Base-by-base conservation (phyloP, 2,797 vertebrate genomes). In the Luscinia luscinia region DNA sequence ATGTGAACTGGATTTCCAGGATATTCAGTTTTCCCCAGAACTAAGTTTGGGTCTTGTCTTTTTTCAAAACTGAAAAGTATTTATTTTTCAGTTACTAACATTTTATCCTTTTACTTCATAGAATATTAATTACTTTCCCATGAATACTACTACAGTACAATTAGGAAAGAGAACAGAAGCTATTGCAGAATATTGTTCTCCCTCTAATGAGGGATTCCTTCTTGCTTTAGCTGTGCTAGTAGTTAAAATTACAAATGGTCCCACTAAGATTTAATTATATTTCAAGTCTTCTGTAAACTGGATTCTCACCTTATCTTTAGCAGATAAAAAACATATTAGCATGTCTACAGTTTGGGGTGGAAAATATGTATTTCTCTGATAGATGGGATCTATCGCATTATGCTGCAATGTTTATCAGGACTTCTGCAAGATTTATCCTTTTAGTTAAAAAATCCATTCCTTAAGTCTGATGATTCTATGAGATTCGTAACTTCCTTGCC, bases 271-370 rank as follows among this genome's bases (percentile, higher is more conserved):
- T 54, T 78, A 92, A 90, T 64, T 72, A 32, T 57, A 82, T 81
- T 72, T 90, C 55, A 89, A 22, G 14, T 32, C 32, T 85, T 68
- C 45, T 41, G 16, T 43, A 90, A 94, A 87, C 38, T 36, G 49
- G 84, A 82, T 69, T 78, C 62, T 94, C 79, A 72, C 34, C 59
- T 89, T 81, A 84, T 61, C 67, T 90, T 84, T 64, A 74, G 30
- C 8, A 77, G 54, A 94, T 89, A 70, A 87, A 92, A 85, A 80
- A 15, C 3, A 54, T 70, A 87, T 70, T 54, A 70, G 24, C 61
- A 85, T 89, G 90, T 93, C 34, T 52, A 87, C 27, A 30, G 68
- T 70, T 83, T 91, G 45, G 20, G 41, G 46, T 54, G 20, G 36
- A 23, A 91, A 88, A 63, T 41, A 38, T 2, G 3, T 45, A 74